Evolutionary conservation across 2,797 vertebrate species (phyloP), one percentile per base, ranked within the genome.

Genomic region (Molossus alvarezi): DNA sequence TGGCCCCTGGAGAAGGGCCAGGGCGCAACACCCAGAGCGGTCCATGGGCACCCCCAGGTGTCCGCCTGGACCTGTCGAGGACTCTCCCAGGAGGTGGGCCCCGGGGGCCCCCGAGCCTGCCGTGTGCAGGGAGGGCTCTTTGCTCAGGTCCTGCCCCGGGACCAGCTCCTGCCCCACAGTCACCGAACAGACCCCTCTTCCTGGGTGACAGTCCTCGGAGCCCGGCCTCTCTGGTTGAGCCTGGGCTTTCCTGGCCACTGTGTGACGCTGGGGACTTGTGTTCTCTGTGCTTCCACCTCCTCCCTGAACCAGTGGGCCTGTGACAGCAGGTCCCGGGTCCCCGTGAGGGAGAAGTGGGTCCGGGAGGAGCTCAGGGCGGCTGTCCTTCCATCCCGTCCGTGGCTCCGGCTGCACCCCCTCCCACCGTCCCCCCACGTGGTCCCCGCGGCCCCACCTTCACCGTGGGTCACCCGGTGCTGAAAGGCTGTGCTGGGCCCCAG

Each of bases 81-180:
- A 6, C 41, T 45, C 41, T 45, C 41, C 41, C 41, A 45, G 41
- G 41, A 45, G 41, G 41, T 45, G 41, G 5, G 41, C 41, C 41
- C 41, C 41, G 3, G 41, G 41, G 41, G 3, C 41, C 41, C 41
- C 41, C 18, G 2, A 9, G 58, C 58, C 21, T 23, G 8, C 41
- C 5, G 41, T 45, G 41, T 6, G 41, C 41, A 45, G 41, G 20
- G 21, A 33, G 2, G 20, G 21, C 58, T 21, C 65, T 67, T 11
- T 33, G 93, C 55, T 7, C 1, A 9, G 3, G 0, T 15, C 76
- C 25, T 27, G 17, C 29, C 23, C 5, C 0, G 62, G 41, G 25
- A 12, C 23, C 37, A 5, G 69, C 58, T 37, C 23, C 60, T 0
- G 6, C 6, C 41, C 58, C 45, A 0, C 1, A 6, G 0, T 14